Evolutionary conservation across 2,888 invertebrate species (phyloP).

Genomic region (Seira sanloemensis): DNA sequence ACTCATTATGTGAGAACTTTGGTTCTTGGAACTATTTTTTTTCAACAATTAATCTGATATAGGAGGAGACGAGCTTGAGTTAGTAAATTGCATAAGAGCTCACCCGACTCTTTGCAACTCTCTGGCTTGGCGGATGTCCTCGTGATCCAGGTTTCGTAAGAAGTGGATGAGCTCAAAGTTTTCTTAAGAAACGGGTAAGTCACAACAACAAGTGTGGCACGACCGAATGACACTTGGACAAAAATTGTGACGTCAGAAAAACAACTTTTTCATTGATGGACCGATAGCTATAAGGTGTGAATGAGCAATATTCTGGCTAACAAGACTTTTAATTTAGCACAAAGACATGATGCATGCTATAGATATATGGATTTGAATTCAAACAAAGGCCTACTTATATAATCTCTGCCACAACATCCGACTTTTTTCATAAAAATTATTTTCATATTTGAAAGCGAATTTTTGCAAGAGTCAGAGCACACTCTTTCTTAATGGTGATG

Average conservation of each 20-base stretch:
- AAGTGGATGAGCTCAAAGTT: constrained; percentile 9
- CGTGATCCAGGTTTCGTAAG: neutral
- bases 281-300: neutral
- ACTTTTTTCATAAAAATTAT: no score
- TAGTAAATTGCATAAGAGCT: neutral
- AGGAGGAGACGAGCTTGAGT: neutral
- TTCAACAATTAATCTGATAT: constrained; percentile 6
- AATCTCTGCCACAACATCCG: no score
- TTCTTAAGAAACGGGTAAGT: constrained; percentile 14
- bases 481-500: constrained; percentile 45
- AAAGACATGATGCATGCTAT: no score
- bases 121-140: no score
- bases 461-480: neutral
- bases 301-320: constrained; percentile 2
- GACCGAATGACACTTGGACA: constrained; percentile 3
- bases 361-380: no score
- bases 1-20: constrained; percentile 12
- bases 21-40: neutral
- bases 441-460: no score
- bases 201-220: neutral
- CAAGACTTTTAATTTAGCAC: neutral
- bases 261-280: constrained; percentile 13
- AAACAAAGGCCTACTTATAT: no score
- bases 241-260: neutral
- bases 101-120: no score